Percentiles rank a stretch among this genome's conserved stretches.
phyloP scores from a whole-genome alignment of 2,797 vertebrate genomes.

The Tolypeutes matacus region DNA sequence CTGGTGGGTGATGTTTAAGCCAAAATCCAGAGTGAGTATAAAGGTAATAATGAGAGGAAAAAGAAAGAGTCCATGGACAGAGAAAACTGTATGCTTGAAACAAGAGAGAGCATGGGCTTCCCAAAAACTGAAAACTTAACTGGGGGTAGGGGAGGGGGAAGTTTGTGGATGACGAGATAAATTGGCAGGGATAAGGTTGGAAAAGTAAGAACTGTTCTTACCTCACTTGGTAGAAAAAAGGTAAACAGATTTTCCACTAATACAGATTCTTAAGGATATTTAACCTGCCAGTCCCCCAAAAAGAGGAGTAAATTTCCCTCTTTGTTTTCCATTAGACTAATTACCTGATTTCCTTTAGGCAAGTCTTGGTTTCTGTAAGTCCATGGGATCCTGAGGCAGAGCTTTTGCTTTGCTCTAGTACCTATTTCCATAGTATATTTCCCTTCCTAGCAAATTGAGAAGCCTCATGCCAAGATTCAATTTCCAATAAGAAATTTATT shows the following conservation, averaged over 20 bases:
- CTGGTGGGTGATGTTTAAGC: neutral
- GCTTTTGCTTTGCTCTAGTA: neutral
- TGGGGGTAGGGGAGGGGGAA: neutral
- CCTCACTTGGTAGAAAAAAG: neutral
- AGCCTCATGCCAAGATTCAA: neutral
- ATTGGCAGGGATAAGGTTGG: neutral
- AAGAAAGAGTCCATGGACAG: neutral
- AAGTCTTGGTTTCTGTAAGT: constrained; percentile 2
- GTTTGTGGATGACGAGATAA: neutral
- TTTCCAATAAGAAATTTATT: constrained; percentile 57
- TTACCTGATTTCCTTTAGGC: constrained; percentile 31
- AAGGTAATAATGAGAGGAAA: neutral
- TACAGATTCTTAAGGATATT: neutral
- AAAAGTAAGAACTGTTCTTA: neutral
- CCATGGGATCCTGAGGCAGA: neutral
- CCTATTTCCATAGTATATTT: neutral
- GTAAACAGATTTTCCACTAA: neutral
- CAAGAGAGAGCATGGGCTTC: neutral
- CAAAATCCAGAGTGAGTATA: neutral
- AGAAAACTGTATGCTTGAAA: neutral
- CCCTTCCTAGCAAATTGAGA: neutral
- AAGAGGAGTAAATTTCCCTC: neutral
- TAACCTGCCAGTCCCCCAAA: neutral
- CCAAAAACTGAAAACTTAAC: neutral
- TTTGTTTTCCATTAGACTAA: neutral